Evolutionary conservation across 2,113 vertebrate genomes (phyloP), one percentile per base, ranked within the genome.

Genomic region (Vicugna pacos): DNA sequence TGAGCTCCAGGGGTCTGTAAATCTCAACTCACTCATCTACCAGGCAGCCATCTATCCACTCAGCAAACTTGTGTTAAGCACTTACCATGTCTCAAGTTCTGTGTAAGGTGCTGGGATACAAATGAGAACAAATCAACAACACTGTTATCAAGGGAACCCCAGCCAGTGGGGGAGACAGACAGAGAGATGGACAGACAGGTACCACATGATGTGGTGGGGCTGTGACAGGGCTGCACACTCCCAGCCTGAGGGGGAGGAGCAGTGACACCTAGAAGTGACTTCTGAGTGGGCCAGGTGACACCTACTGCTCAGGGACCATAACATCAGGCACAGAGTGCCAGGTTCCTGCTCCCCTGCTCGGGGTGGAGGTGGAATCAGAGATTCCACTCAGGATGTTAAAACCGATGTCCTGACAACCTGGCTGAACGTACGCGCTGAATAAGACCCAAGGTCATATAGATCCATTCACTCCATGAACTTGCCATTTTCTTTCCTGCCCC

Each of bases 11-110:
- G 42, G 17, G 13, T 86, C 73, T 79, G 0, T 30, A 48, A 7
- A 4, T 83, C 32, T 79, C 10, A 38, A 56, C 28, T 62, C 30
- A 20, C 19, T 26, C 10, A 0, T 12, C 22, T 32, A 14, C 17
- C 54, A 67, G 0, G 17, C 42, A 3, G 14, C 15, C 15, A 20
- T 24, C 32, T 35, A 7, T 6, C 24, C 67, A 26, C 73, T 80
- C 26, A 50, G 30, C 52, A 32, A 52, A 54, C 35, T 8, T 67
- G 32, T n/a, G 35, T 62, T 20, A 26, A 79, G 46, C 4, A 3
- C 20, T 26, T 56, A 0, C 54, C 3, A 0, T 8, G 2, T 67
- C 42, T 26, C 28, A 11, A 58, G 38, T 15, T 3, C 52, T n/a
- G 1, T 0, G 2, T n/a, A 30, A 56, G 14, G 73, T 16, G 24